phyloP scores from a whole-genome alignment of 2,888 invertebrate species.

The Pachydiplax longipennis region DNA sequence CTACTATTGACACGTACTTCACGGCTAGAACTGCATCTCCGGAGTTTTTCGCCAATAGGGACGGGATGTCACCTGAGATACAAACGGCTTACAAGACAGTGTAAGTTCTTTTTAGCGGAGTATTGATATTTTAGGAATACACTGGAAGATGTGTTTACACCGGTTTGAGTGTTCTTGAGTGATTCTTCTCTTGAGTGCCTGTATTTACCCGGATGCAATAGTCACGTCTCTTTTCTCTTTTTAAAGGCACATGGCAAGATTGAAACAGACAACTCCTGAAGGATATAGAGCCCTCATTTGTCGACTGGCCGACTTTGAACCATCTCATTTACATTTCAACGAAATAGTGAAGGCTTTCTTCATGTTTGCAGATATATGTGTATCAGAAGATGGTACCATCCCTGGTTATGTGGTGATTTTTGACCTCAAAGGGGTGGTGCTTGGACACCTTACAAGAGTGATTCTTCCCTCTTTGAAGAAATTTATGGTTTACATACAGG shows the following conservation, averaged over 20 bases:
- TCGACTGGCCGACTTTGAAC: constrained; percentile 67
- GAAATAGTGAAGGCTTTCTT: constrained; percentile 73
- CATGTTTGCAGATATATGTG: constrained; percentile 73
- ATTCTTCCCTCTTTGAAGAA: constrained; percentile 69
- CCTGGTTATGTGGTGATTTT: constrained; percentile 73
- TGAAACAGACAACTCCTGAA: constrained; percentile 69
- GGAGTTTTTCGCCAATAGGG: constrained; percentile 67
- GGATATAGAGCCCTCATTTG: constrained; percentile 70
- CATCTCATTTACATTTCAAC: constrained; percentile 70
- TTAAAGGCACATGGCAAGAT: constrained; percentile 68
- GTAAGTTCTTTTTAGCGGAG: background rate
- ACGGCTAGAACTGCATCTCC: constrained; percentile 68
- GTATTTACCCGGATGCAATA: background rate
- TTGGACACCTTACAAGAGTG: constrained; percentile 72
- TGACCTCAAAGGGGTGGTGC: constrained; percentile 71
- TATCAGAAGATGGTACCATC: constrained; percentile 69
- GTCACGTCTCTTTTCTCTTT: background rate
- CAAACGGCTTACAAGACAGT: background rate
- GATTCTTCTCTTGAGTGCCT: too few species aligned
- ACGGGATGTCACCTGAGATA: constrained; percentile 59
- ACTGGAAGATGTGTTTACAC: background rate
- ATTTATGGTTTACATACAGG: constrained; percentile 74
- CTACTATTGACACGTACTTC: constrained; percentile 64
- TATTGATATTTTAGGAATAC: background rate
- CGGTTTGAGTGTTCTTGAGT: background rate